Conservation (phyloP, 2,113 vertebrate genomes). For the Gopherus flavomarginatus region DNA sequence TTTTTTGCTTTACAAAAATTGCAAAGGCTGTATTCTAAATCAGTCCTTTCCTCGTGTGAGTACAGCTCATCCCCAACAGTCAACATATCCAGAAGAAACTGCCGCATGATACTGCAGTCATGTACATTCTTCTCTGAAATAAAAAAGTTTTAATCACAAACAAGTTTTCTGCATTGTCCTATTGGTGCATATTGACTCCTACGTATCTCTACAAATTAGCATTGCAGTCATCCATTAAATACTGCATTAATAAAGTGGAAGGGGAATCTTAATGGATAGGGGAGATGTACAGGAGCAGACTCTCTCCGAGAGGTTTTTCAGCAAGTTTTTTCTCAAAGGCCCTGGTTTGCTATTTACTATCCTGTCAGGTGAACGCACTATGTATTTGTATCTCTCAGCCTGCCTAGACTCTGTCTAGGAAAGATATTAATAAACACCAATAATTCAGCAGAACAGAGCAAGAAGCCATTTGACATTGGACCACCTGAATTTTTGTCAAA, state of each 20-base stretch:
- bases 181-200: neutral
- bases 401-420: neutral
- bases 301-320: neutral
- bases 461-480: neutral
- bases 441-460: neutral
- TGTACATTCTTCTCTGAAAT: slow-evolving; percentile 27
- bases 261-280: neutral
- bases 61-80: slow-evolving; percentile 56
- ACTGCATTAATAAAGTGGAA: neutral
- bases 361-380: neutral
- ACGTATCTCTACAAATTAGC: neutral
- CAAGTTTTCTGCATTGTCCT: neutral
- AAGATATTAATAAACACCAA: neutral
- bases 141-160: slow-evolving; percentile 16
- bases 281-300: neutral
- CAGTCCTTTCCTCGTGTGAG: slow-evolving; percentile 47
- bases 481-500: neutral
- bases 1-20: slow-evolving; percentile 62
- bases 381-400: neutral
- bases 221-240: neutral
- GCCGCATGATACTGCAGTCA: neutral
- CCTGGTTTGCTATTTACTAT: neutral
- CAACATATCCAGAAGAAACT: slow-evolving; percentile 45
- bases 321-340: neutral
- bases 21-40: slow-evolving; percentile 57